Percentiles rank a stretch among this genome's conserved stretches.
phyloP scores from a whole-genome alignment of 37 sponge, comb jelly and placozoan species.

The Amphimedon queenslandica region DNA sequence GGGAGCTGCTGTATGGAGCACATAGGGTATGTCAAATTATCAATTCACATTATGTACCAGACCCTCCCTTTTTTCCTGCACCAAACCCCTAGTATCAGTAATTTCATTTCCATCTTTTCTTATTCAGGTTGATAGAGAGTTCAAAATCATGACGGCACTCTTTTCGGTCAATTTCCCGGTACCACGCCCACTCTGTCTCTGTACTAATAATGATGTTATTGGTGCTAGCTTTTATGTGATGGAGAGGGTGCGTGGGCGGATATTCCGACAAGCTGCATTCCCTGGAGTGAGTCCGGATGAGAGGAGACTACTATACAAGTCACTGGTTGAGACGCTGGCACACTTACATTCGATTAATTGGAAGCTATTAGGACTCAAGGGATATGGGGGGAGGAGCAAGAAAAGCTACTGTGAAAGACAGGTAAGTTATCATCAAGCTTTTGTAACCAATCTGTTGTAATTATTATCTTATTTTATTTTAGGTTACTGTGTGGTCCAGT shows the following conservation, averaged over 20 bases:
- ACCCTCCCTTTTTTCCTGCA: no score
- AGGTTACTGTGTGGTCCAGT: conserved; percentile 56
- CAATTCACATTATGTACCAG: no score
- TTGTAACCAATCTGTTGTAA: no score
- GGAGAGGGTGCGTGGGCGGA: conserved; percentile 74
- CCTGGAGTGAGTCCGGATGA: conserved; percentile 44
- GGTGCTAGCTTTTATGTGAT: conserved; percentile 84
- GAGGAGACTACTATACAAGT: conserved; percentile 37
- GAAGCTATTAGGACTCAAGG: conserved; percentile 43
- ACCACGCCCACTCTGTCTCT: conserved; percentile 65
- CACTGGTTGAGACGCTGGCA: conserved; percentile 55
- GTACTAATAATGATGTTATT: conserved; percentile 48
- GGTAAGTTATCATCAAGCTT: conserved; percentile 33
- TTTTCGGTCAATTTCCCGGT: conserved; percentile 57
- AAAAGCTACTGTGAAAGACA: conserved; percentile 55
- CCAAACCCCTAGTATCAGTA: not conserved
- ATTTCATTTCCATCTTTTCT: not conserved
- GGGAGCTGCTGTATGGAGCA: conserved; percentile 65
- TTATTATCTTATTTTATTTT: not conserved
- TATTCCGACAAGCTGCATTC: conserved; percentile 31
- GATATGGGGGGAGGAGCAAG: conserved; percentile 34
- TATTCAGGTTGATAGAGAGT: conserved; percentile 53
- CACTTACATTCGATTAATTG: conserved; percentile 66
- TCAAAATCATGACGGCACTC: conserved; percentile 57
- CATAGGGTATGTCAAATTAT: conserved; percentile 50